Base-by-base conservation (phyloP, 1,140 invertebrate species). In the Magallana gigas region DNA sequence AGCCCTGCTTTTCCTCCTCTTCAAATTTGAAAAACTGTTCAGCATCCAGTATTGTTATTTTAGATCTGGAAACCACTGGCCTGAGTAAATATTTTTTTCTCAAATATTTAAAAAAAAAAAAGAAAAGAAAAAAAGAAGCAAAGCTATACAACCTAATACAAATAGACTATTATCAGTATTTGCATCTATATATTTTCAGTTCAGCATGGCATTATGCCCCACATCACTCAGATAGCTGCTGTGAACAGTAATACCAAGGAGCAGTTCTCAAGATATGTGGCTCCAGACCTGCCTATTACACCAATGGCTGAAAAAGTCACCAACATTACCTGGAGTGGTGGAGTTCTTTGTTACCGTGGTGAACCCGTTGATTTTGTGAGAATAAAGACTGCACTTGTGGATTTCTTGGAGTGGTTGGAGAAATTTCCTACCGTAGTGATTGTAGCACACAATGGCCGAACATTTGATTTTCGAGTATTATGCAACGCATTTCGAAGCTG, bases 191-290 rank as follows among this genome's bases (percentile, higher is more conserved):
- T 81, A 56, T 64, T 85, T 59, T 71, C 58, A 81, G 57, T 76
- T 88, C 16, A 16, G 14, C 57, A 60, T 18, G 59, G 48, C 57
- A 60, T 59, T 18, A 68, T 81, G 18, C 68, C 58, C 14, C 84
- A 85, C 23, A 83, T 85, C 18, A 85, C 87, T 23, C 64, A 83
- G 56, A 88, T 88, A 12, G 84, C 87, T 82, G 87, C 23, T 23
- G 23, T 23, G 23, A 23, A 23, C 87, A 18, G 58, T 1, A 56
- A 56, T n/a, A 62, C 23, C 8, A 59, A 60, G n/a, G 29, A 85
- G 8, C 58, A 60, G 58, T 85, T 85, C 60, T 60, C 58, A 0
- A 64, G 84, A n/a, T 88, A 88, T 85, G 84, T 88, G 11, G 23
- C 57, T n/a, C 84, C 84, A 36, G 81, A 82, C 48, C n/a, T 56